A percentile compares a stretch with the other conserved stretches of the same genome.
Conservation (phyloP, 1,140 invertebrate species). For the Coelopa frigida region DNA sequence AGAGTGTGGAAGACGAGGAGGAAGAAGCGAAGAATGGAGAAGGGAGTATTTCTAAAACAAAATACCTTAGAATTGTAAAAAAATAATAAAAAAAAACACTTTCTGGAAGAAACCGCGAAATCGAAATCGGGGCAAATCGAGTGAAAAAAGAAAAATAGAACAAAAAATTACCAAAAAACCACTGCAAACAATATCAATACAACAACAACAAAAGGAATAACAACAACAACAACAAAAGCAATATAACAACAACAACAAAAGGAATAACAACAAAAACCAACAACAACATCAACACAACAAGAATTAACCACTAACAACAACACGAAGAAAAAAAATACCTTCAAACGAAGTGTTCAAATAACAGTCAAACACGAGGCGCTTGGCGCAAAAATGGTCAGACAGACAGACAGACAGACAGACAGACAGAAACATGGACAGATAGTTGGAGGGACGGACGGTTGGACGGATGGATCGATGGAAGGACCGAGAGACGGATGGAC, state of each 20-base stretch:
- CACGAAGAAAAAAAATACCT: neutral
- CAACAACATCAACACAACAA: neutral
- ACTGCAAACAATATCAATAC: neutral
- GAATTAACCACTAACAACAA: neutral
- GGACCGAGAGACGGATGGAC: too few species aligned
- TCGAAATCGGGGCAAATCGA: too few species aligned
- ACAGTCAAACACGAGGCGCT: conserved; percentile 8
- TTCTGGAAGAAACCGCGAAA: too few species aligned
- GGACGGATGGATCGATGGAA: too few species aligned
- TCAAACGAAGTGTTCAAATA: conserved; percentile 12
- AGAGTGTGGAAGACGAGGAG: too few species aligned
- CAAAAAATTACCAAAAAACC: neutral
- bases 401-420: neutral
- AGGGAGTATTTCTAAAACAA: neutral
- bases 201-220: neutral
- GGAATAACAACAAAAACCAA: neutral
- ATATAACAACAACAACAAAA: neutral
- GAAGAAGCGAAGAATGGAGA: conserved; percentile 1
- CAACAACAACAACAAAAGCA: conserved; percentile 1
- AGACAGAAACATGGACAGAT: too few species aligned
- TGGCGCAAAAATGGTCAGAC: conserved; percentile 7
- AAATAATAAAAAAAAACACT: too few species aligned
- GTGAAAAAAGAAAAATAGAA: neutral
- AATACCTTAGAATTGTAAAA: neutral
- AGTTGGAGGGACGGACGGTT: too few species aligned